Evolutionary conservation across 2,113 vertebrate genomes (phyloP).

Genomic region (Tachuris rubrigastra): DNA sequence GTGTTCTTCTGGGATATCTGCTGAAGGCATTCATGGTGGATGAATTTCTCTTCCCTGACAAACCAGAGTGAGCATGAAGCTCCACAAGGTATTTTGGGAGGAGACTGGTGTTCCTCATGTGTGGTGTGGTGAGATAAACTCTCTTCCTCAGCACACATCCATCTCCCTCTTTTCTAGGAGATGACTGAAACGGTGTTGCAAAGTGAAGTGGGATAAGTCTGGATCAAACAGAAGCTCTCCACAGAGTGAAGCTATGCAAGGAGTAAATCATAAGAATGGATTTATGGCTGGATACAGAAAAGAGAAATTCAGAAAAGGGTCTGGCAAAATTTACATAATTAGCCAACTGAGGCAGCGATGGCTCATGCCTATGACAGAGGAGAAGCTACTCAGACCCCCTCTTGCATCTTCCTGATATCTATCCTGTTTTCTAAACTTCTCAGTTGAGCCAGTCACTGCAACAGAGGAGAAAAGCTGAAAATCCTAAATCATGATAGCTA

Average conservation of each 20-base stretch:
- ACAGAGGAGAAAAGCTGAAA: background rate
- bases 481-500: background rate
- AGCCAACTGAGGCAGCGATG: background rate
- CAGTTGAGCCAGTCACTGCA: background rate
- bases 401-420: background rate
- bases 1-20: background rate
- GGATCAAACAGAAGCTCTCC: background rate
- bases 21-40: background rate
- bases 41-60: background rate
- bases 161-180: background rate
- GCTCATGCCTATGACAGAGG: background rate
- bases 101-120: background rate
- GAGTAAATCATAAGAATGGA: background rate
- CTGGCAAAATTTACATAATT: background rate
- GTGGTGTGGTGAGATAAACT: background rate
- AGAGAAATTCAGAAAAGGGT: background rate
- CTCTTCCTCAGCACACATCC: background rate
- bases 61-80: background rate
- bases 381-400: background rate
- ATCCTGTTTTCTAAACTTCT: background rate
- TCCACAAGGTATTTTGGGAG: background rate
- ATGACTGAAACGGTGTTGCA: background rate
- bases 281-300: background rate
- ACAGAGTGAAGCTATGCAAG: background rate
- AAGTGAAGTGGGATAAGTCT: background rate